These are phyloP conservation scores for Etheostoma nigrum DNA, from an alignment of 2,797 vertebrate species.

Conservation along the genomic window DNA sequence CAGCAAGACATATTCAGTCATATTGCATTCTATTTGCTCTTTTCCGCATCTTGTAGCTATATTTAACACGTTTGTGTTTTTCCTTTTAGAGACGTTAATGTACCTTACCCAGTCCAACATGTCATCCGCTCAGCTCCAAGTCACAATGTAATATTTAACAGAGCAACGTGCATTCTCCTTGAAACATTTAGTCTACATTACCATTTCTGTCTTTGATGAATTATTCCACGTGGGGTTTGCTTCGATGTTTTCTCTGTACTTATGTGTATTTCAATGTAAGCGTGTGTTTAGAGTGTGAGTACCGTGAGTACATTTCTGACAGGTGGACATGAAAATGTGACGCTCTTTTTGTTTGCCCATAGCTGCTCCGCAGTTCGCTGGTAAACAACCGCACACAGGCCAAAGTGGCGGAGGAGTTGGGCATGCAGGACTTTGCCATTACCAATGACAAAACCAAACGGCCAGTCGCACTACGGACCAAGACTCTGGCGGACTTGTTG, in stretches of 20 bases:
- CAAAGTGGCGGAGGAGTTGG: slow-evolving; percentile 97
- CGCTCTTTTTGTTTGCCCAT: slow-evolving; percentile 34
- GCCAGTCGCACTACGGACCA: slow-evolving; percentile 93
- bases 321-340: neutral
- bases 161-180: slow-evolving; percentile 57
- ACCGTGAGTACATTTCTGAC: neutral
- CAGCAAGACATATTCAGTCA: slow-evolving; percentile 59
- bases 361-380: slow-evolving; percentile 96
- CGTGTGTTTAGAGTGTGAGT: neutral
- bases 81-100: slow-evolving; percentile 65
- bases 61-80: slow-evolving; percentile 78
- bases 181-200: slow-evolving; percentile 75
- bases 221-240: slow-evolving; percentile 64
- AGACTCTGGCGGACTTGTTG: slow-evolving; percentile 95
- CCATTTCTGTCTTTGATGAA: slow-evolving; percentile 62
- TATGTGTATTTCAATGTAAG: neutral
- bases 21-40: slow-evolving; percentile 64
- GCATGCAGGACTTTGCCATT: slow-evolving; percentile 98
- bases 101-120: slow-evolving; percentile 56
- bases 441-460: slow-evolving; percentile 99
- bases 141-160: slow-evolving; percentile 81
- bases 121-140: slow-evolving; percentile 62
- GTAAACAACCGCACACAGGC: slow-evolving; percentile 99
- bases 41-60: slow-evolving; percentile 64
- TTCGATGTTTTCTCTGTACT: slow-evolving; percentile 36